Base-by-base conservation (phyloP, 2,888 invertebrate genomes). In the Tuberolachnus salignus region DNA sequence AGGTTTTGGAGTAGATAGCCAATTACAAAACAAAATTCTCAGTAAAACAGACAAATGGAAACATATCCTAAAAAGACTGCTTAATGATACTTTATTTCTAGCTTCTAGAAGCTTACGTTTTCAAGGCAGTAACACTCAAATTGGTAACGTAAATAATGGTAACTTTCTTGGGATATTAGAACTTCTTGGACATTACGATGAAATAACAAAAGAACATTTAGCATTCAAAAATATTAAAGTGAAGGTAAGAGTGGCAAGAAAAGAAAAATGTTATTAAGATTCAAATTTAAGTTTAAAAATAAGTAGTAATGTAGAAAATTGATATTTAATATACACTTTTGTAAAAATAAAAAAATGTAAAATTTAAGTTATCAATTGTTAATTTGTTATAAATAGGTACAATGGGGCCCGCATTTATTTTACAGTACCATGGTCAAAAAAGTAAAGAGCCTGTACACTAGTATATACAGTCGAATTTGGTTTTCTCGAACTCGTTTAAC, bases 181-280 rank as follows among this genome's bases (percentile, higher is more conserved):
- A 74, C 81, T 81, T 67, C 67, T 81, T 26, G 78, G 74, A 51
- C 61, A 80, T 63, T 82, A 81, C 64, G 82, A 82, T 75, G 80
- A 81, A 49, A 23, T 82, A 26, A 55, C 81, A 53, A 49, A 67
- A 53, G 80, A 81, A n/a, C 82, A 82, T 81, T 72, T 67, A n/a
- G 16, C 44, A 23, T 80, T 57, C 26, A 70, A 49, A 21, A 66
- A 67, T 21, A 21, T 26, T 59, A 80, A 78, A 53, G 67, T 55
- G 1, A 75, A 67, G 59, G 80, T 21, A 53, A 80, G 14, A 57
- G n/a, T n/a, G 51, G 44, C 14, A 23, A 49, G 23, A 67, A 23
- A 23, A 23, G 26, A 67, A 51, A 49, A 67, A 67, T 67, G 9
- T 51, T 51, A 13, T 23, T 57, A 51, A 67, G 26, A 26, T 26